Percentiles rank a stretch among this genome's conserved stretches.
Evolutionary conservation across 2,113 vertebrate genomes (phyloP).

Genomic region (Oriolus oriolus): DNA sequence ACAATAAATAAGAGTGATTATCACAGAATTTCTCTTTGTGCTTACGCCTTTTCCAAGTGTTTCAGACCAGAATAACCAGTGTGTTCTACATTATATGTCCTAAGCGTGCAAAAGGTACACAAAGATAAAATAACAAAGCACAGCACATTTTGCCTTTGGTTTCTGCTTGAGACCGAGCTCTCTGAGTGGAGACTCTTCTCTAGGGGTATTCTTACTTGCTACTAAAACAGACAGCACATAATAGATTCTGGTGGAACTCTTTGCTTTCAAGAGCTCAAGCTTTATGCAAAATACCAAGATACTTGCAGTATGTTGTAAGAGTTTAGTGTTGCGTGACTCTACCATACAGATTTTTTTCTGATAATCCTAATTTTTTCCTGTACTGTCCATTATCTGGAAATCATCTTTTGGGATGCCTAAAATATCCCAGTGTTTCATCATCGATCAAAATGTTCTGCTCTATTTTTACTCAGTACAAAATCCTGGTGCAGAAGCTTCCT

Average conservation of each 20-base stretch:
- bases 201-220: background rate
- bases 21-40: background rate
- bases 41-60: background rate
- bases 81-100: background rate
- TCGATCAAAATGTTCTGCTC: slow-evolving; percentile 36
- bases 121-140: background rate
- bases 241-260: background rate
- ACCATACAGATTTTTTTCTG: background rate
- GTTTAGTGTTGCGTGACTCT: background rate
- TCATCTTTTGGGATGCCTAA: slow-evolving; percentile 18
- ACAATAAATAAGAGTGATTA: background rate
- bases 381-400: background rate
- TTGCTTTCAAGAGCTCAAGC: background rate
- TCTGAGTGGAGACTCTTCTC: background rate
- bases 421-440: slow-evolving; percentile 23
- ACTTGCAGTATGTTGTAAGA: background rate
- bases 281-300: background rate
- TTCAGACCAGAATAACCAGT: background rate
- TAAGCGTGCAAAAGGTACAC: background rate
- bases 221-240: background rate
- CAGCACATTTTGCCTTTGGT: background rate
- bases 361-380: background rate
- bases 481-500: slow-evolving; percentile 53
- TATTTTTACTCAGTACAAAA: slow-evolving; percentile 47
- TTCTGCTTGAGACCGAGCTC: background rate